Evolutionary conservation across 2,797 vertebrate species (phyloP).

Genomic region (Liparis tanakae): DNA sequence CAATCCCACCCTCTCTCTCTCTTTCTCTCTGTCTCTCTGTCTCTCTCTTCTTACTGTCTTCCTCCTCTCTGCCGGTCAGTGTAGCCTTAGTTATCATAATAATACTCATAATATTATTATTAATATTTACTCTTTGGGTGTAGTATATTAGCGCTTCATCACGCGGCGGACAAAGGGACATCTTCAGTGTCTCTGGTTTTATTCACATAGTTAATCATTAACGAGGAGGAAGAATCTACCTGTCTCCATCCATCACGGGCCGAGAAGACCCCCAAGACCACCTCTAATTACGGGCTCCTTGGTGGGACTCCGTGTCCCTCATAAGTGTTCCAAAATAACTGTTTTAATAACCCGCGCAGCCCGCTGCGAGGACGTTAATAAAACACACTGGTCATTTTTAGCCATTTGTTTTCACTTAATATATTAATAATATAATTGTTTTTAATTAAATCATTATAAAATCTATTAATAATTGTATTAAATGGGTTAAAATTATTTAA

Average conservation of each 20-base stretch:
- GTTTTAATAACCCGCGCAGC: background rate
- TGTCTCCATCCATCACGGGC: conserved; percentile 73
- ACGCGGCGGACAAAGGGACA: conserved; percentile 55
- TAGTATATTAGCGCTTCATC: conserved; percentile 2
- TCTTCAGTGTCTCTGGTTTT: conserved; percentile 50
- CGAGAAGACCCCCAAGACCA: conserved; percentile 34
- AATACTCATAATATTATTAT: too few species aligned
- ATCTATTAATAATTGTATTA: too few species aligned
- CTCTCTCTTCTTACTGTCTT: background rate
- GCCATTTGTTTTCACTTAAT: too few species aligned
- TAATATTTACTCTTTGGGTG: background rate
- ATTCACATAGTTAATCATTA: conserved; percentile 72
- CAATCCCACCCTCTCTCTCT: too few species aligned
- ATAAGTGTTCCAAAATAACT: conserved; percentile 2
- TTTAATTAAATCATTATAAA: too few species aligned
- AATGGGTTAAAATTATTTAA: too few species aligned
- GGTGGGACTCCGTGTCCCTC: background rate
- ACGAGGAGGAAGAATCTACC: conserved; percentile 66
- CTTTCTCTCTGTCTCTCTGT: too few species aligned
- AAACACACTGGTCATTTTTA: too few species aligned
- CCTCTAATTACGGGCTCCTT: conserved; percentile 6
- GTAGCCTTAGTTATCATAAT: conserved; percentile 1
- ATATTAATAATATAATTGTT: too few species aligned
- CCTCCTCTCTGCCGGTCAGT: background rate
- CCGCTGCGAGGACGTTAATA: background rate